Base-by-base conservation (phyloP, 2,888 invertebrate genomes). In the Elgonia sp. region DNA sequence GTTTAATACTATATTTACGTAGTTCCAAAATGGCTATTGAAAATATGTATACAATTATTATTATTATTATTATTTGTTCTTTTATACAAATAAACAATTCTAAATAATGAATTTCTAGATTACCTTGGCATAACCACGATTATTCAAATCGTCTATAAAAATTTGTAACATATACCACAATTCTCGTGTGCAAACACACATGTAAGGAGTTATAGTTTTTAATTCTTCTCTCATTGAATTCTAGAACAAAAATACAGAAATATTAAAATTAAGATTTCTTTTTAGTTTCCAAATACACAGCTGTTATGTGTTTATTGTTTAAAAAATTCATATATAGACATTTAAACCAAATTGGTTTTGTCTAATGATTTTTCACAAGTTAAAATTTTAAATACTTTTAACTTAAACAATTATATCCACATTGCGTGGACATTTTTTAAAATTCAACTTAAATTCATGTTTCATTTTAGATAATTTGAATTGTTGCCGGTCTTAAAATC, bases 131-230 rank as follows among this genome's bases (percentile, higher is more conserved):
- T 92, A 92, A 14, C 89, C 91, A 80, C 91, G 90, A 40, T 90
- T 90, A 20, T 91, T 90, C 50, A 94, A 91, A 72, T 94, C 93
- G 84, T 95, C 95, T 4, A 95, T 90, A 0, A 95, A 93, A 39
- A 95, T 92, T 89, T 95, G 95, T 14, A 96, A 87, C 90, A 96
- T 93, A 0, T 96, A 91, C 96, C 96, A 96, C 55, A 95, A 90
- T 92, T 96, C 96, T 92, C 95, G 95, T 6, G 95, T 93, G 89
- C 96, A 96, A 16, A 95, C 95, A 84, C 96, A 96, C 81, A 95
- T 95, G 90, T 96, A 96, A 0, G 96, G 95, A 18, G 95, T 95
- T 70, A 93, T 94, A n/a, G 93, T 92, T 20, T 93, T 90, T n/a
- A 96, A 90, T 86, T 96, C 95, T 5, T 91, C 91, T 5, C 29